Evolutionary conservation across 2,888 invertebrate species (phyloP).

Genomic region (Blastobasis lacticolella): DNA sequence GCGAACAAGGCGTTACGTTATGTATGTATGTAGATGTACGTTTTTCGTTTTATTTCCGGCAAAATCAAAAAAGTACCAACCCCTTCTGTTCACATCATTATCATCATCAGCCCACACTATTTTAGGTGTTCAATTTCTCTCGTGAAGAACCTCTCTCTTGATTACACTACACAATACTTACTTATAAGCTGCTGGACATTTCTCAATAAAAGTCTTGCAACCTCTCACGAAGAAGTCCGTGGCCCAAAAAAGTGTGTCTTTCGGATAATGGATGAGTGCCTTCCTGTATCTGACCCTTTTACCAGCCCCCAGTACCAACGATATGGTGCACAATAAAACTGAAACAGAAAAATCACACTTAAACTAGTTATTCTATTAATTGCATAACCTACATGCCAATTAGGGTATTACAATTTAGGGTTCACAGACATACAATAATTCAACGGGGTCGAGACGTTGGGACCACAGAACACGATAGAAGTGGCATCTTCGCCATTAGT

Average conservation of each 20-base stretch:
- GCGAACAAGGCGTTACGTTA: no score
- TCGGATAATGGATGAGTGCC: conserved; percentile 35
- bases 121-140: no score
- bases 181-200: conserved; percentile 52
- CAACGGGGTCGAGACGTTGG: neutral
- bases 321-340: neutral
- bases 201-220: conserved; percentile 45
- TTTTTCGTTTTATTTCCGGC: no score
- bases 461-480: no score
- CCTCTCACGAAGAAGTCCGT: conserved; percentile 58
- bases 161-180: conserved; percentile 21
- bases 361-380: no score
- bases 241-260: conserved; percentile 46
- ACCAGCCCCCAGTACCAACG: neutral
- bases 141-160: no score
- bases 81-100: neutral
- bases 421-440: neutral
- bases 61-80: neutral
- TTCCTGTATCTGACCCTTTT: conserved; percentile 23
- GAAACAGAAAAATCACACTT: neutral
- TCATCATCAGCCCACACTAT: neutral
- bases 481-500: no score
- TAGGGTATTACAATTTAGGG: neutral
- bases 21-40: no score
- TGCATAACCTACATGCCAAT: neutral